Evolutionary conservation across 1,140 invertebrate species (phyloP), one percentile per base, ranked within the genome.

Genomic region (Araneus ventricosus): DNA sequence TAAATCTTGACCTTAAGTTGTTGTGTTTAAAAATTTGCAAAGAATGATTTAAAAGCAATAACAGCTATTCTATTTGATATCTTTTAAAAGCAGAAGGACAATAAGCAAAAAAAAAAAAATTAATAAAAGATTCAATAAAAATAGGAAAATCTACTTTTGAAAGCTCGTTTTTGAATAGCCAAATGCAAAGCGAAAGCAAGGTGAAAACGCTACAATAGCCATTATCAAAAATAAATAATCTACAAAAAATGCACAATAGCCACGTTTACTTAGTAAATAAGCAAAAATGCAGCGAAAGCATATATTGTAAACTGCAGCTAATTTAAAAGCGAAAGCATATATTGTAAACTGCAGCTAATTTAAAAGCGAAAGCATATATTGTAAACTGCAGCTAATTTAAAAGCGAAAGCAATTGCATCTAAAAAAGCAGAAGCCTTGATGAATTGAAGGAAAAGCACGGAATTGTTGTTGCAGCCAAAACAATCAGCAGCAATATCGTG

Each of bases 151-250:
- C n/a, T 61, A 61, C 0, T n/a, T 61, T 22, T 61, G 24, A 61
- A 67, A 30, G 63, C 63, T 67, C 0, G n/a, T 22, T 41, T 2
- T 82, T 82, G 6, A 37, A 34, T 41, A 80, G 20, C 17, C 39
- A 80, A 82, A 82, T 41, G 79, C 79, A 82, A 82, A 80, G 75
- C 75, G 24, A 39, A 82, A 45, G 20, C 41, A 39, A 82, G 20
- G 22, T 24, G 4, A 82, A 82, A 41, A 8, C 34, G 20, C 34
- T 1, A 24, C 20, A n/a, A n/a, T 24, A 82, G 34, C 30, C 10
- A 82, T 37, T 41, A 82, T 20, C 2, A 41, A 39, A 82, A 17
- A 82, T 4, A 45, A 82, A n/a, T 41, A 41, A 82, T 8, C 45
- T 20, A 17, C 27, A 41, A 82, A 41, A 80, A 45, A 24, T n/a